phyloP scores from a whole-genome alignment of 2,113 vertebrate genomes.

The Cynocephalus volans region DNA sequence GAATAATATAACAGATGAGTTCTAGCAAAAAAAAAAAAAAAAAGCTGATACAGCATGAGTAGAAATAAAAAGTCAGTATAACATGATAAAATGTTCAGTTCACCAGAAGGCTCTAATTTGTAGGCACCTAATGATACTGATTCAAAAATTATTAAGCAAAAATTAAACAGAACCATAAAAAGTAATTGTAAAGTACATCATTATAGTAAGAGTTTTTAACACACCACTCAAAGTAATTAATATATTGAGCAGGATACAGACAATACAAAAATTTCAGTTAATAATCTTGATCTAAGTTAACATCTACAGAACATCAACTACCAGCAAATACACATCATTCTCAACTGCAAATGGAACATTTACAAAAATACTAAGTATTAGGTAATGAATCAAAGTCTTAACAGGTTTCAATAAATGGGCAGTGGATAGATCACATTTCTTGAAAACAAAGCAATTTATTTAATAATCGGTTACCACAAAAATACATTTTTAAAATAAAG shows the following conservation, averaged over 20 bases:
- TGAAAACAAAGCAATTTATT: conserved; percentile 1
- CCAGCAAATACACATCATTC: not conserved
- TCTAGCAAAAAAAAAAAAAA: not conserved
- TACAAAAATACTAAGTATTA: conserved; percentile 10
- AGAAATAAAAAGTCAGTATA: not conserved
- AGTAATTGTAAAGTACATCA: conserved; percentile 51
- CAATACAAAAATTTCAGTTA: conserved; percentile 29
- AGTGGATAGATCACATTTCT: not conserved
- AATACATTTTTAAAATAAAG: not conserved
- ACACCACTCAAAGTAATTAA: conserved; percentile 45
- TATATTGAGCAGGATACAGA: conserved; percentile 43
- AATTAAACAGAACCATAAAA: not conserved
- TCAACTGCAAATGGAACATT: conserved; percentile 7
- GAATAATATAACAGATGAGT: not conserved
- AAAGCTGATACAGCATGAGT: not conserved
- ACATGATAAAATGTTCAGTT: conserved; percentile 30
- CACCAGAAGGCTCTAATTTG: not conserved
- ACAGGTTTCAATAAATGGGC: not conserved
- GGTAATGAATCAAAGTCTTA: not conserved
- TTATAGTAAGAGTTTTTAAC: not conserved
- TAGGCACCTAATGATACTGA: not conserved
- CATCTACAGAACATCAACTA: not conserved
- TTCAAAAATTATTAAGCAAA: conserved; percentile 65
- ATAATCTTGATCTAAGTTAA: conserved; percentile 29
- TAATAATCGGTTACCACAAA: not conserved